phyloP scores from a whole-genome alignment of 2,797 vertebrate species.

The Notolepis coatsorum region DNA sequence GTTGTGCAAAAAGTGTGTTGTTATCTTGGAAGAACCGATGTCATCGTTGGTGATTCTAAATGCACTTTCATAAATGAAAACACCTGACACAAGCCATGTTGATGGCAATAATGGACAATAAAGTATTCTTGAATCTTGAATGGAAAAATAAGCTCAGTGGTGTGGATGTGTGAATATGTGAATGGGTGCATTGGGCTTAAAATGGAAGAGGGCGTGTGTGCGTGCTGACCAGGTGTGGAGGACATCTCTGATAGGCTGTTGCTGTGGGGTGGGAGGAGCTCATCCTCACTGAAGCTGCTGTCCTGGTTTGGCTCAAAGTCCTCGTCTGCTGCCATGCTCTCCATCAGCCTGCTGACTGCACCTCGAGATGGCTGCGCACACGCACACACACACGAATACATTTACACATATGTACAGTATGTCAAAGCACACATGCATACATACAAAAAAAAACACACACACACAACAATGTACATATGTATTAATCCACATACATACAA shows the following conservation, averaged over 20 bases:
- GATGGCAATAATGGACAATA: too few relatives aligned
- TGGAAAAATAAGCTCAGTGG: neutral
- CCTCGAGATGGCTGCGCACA: constrained; percentile 85
- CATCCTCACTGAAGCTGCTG: constrained; percentile 98
- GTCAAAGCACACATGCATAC: constrained; percentile 12
- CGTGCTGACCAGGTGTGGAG: constrained; percentile 86
- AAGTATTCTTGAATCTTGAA: too few relatives aligned
- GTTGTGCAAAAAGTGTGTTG: too few relatives aligned
- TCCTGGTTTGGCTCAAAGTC: constrained; percentile 98
- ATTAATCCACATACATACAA: constrained; percentile 1
- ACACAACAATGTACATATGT: constrained; percentile 8
- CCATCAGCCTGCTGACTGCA: constrained; percentile 97
- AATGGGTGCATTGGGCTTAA: too few relatives aligned
- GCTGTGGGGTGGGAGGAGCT: constrained; percentile 80
- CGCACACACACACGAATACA: constrained; percentile 27
- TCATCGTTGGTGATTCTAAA: too few relatives aligned
- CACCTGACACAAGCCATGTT: too few relatives aligned
- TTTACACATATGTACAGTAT: constrained; percentile 25
- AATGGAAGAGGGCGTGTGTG: too few relatives aligned
- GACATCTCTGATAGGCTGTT: constrained; percentile 81
- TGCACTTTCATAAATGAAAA: too few relatives aligned
- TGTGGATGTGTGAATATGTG: neutral
- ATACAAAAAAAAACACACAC: constrained; percentile 23
- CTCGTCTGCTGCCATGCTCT: constrained; percentile 98
- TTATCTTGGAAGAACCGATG: too few relatives aligned